Evolutionary conservation across 2,888 invertebrate species (phyloP), one percentile per base, ranked within the genome.

Genomic region (Hermaeophaga mercurialis): DNA sequence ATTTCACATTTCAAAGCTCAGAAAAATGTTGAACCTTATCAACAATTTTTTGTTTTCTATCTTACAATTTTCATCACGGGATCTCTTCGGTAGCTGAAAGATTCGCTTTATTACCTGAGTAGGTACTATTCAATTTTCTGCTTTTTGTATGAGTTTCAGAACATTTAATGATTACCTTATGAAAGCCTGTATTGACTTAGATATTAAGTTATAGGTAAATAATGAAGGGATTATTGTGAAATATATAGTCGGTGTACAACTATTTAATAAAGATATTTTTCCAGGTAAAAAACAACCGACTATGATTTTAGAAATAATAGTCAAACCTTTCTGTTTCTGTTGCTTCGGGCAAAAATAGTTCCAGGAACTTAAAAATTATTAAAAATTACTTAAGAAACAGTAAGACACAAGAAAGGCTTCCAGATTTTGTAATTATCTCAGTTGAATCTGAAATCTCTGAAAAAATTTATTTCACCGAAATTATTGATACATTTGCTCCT

Each of bases 351-450:
- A 26, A 44, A 44, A 44, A 15, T 14, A 44, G 44, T 44, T 33
- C 9, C 14, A 14, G 33, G 4, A 33, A 33, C n/a, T n/a, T n/a
- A n/a, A n/a, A n/a, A n/a, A n/a, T n/a, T n/a, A 19, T 41, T 41
- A 41, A 22, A 41, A 41, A 41, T 11, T 22, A 22, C 12, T 11
- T 41, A 12, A 41, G 41, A 41, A 22, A 19, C n/a, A 22, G n/a
- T 22, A 41, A 22, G 22, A 41, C 22, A 19, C 34, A 47, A 47
- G 47, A 47, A 47, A 34, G 36, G 19, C 47, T 47, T 22, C 22
- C 47, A 47, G 34, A 34, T 36, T 47, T 47, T 34, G 36, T 36
- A 18, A 47, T 36, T 14, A 36, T 34, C 19, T 47, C 34, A 12
- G 5, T 47, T 19, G 36, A 33, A 34, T 41, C 22, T 6, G 24